Conservation (phyloP, 2,797 vertebrate species). For the Synaphobranchus kaupii region DNA sequence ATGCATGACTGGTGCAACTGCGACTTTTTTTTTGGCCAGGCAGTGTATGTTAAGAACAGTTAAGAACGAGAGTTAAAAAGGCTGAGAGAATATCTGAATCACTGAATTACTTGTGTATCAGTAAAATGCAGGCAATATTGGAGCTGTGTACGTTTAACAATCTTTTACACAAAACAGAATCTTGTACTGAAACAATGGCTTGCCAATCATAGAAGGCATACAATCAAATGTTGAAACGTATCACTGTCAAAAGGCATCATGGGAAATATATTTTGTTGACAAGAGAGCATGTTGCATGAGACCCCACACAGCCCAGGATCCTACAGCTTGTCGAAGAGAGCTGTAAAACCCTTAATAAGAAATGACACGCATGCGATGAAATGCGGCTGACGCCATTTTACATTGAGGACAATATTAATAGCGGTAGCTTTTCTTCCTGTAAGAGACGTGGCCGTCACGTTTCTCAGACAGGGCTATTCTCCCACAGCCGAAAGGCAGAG, state of each 20-base stretch:
- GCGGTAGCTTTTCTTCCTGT: background rate
- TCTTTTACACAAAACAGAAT: background rate
- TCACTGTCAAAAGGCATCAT: background rate
- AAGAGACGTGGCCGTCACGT: conserved; percentile 6
- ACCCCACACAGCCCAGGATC: background rate
- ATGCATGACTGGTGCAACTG: too few relatives aligned
- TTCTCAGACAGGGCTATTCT: background rate
- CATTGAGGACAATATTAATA: conserved; percentile 4
- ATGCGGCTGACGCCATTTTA: conserved; percentile 18
- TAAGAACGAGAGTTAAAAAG: background rate
- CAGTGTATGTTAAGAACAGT: background rate
- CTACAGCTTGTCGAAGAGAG: background rate
- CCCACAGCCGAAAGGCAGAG: background rate
- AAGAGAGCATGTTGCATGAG: background rate
- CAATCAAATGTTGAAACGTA: background rate
- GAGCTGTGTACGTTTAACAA: background rate
- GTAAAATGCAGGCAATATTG: background rate
- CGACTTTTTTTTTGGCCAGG: too few relatives aligned
- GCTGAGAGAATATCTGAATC: background rate
- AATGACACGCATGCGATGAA: conserved; percentile 24
- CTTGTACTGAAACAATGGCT: background rate
- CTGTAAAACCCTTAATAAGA: conserved; percentile 8
- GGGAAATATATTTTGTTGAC: background rate
- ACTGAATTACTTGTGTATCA: background rate
- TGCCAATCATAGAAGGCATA: conserved; percentile 17